Evolutionary conservation across 1,140 invertebrate genomes (phyloP).

Genomic region (Micrasema minimum): DNA sequence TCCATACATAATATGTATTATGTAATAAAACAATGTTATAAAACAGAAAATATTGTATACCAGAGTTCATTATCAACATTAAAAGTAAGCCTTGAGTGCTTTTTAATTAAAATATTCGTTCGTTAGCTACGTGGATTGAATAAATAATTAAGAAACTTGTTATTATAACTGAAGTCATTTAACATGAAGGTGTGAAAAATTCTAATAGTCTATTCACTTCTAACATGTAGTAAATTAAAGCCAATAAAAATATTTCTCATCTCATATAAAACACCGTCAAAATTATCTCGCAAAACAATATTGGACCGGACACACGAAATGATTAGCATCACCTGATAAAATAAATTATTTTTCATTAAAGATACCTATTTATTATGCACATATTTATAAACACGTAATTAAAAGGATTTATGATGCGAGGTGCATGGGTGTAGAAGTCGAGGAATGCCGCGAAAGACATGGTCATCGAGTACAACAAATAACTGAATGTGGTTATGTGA

Average conservation of each 20-base stretch:
- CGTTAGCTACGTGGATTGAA: constrained; percentile 6
- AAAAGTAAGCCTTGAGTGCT: no score
- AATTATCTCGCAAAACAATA: constrained; percentile 4
- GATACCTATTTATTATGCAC: no score
- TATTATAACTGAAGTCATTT: constrained; percentile 20
- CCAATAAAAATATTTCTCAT: constrained; percentile 21
- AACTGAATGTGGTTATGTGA: no score
- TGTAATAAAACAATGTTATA: no score
- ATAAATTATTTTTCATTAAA: not conserved
- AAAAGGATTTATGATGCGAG: no score
- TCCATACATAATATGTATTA: no score
- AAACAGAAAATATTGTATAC: no score
- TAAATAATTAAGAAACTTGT: constrained; percentile 8
- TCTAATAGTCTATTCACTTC: constrained; percentile 3
- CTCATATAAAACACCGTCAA: not conserved
- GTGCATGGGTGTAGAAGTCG: no score
- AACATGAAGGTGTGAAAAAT: constrained; percentile 31
- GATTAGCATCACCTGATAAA: not conserved
- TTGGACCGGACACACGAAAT: not conserved
- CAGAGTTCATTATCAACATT: no score
- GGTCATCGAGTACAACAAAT: no score
- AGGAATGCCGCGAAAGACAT: no score
- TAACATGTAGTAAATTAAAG: constrained; percentile 19
- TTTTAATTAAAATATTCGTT: constrained; percentile 12
- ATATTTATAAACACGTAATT: no score